Base-by-base conservation (phyloP, 2,797 vertebrate genomes). In the Philypnodon macrostomus region DNA sequence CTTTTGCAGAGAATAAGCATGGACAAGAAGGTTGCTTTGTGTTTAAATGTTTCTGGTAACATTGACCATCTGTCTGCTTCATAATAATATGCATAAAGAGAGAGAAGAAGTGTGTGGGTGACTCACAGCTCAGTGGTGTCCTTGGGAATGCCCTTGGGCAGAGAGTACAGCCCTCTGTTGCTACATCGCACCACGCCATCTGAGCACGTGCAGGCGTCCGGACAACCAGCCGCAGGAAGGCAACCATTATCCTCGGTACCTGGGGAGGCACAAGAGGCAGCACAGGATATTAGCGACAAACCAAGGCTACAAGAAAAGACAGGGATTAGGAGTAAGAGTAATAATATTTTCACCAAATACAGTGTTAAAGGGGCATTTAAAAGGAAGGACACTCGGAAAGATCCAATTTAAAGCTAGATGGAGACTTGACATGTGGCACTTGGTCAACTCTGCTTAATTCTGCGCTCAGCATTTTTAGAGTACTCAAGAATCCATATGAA, bases 61-160 rank as follows among this genome's bases (percentile, higher is more conserved):
- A 13, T 47, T 21, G 29, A 21, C 18, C 16, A 19, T n/a, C 23
- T 23, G 12, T 35, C 11, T 19, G 9, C 54, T 31, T 23, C n/a
- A n/a, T n/a, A n/a, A 10, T 21, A 63, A 3, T 50, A 31, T 36
- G 31, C 15, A 32, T 12, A 29, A 24, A 14, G 3, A 32, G 8
- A 16, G 14, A 34, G n/a, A 9, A 52, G 7, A 41, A 0, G 15
- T 41, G 40, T 2, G 16, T 1, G 46, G 2, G 34, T 31, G 29
- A 92, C 96, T 95, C 79, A 99, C 96, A 99, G 90, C 85, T 99
- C 96, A 0, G 94, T 99, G 77, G 94, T 91, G 12, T 98, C 96
- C 86, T 94, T 98, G 85, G 95, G 95, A 80, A 98, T 91, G 74
- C 94, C 94, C 83, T 87, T 97, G 79, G 96, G 96, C 60, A 98